Evolutionary conservation across 2,888 invertebrate genomes (phyloP).

Genomic region (Thera obeliscata): DNA sequence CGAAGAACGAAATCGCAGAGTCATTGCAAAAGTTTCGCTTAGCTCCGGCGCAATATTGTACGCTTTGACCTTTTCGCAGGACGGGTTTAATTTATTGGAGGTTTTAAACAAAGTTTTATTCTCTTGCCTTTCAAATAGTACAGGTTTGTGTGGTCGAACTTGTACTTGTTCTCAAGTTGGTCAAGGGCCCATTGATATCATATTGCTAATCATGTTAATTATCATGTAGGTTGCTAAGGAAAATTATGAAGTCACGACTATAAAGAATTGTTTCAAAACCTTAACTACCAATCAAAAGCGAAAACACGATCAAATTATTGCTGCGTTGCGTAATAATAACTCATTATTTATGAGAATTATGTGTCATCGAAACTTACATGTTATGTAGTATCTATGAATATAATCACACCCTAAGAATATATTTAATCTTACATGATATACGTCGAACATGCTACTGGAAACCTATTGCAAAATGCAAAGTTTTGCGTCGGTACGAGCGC

Average conservation of each 20-base stretch:
- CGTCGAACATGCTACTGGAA: neutral
- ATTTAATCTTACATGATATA: neutral
- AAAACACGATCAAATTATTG: slow-evolving; percentile 15
- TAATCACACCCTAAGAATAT: neutral
- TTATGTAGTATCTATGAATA: neutral
- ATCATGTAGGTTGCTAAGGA: slow-evolving; percentile 18
- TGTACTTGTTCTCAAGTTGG: slow-evolving; percentile 36
- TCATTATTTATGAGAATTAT: neutral
- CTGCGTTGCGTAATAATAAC: neutral
- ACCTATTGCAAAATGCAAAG: neutral
- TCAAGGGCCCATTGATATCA: slow-evolving; percentile 37
- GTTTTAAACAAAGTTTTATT: slow-evolving; percentile 41
- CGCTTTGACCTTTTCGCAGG: slow-evolving; percentile 51
- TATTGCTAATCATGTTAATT: slow-evolving; percentile 34
- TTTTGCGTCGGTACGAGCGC: neutral
- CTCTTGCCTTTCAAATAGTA: slow-evolving; percentile 6
- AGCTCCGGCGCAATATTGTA: slow-evolving; percentile 67
- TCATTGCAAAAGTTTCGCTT: slow-evolving; percentile 72
- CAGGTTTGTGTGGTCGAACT: slow-evolving; percentile 24
- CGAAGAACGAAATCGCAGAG: slow-evolving; percentile 57
- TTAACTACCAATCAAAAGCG: neutral
- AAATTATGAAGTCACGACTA: slow-evolving; percentile 39
- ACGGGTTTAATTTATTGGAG: slow-evolving; percentile 50
- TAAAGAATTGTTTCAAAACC: slow-evolving; percentile 29
- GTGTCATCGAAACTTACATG: neutral